These are phyloP conservation scores for Limnodromus scolopaceus DNA, from an alignment of 2,797 vertebrate species.

Conservation along the genomic window DNA sequence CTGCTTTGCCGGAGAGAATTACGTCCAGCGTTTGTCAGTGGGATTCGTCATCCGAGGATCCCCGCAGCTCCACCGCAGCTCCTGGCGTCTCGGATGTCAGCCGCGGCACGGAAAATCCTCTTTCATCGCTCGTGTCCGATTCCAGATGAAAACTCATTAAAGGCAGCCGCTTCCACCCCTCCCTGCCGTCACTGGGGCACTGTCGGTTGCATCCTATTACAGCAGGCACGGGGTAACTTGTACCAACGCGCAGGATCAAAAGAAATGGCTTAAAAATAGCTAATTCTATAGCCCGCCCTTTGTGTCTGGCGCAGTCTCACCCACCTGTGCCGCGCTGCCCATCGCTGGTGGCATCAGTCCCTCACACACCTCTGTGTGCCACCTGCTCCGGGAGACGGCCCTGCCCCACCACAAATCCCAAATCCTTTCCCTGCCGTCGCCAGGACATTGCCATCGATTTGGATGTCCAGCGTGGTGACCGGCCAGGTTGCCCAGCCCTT, in stretches of 20 bases:
- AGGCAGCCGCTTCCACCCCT: background rate
- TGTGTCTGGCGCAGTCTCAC: accelerated
- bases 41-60: background rate
- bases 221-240: background rate
- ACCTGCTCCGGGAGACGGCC: background rate
- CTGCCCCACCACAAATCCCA: background rate
- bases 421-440: accelerated
- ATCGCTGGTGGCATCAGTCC: background rate
- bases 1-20: background rate
- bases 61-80: background rate
- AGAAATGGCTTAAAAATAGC: background rate
- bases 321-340: accelerated
- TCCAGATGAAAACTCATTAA: conserved; percentile 38
- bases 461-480: background rate
- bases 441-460: background rate
- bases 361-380: accelerated
- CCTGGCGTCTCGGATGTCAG: background rate
- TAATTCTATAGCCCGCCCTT: background rate
- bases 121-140: background rate
- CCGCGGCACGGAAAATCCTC: background rate
- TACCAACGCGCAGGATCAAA: background rate
- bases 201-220: background rate
- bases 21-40: background rate
- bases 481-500: background rate
- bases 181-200: background rate